Conservation (phyloP, 2,113 vertebrate genomes). For the Leuciscus idus region DNA sequence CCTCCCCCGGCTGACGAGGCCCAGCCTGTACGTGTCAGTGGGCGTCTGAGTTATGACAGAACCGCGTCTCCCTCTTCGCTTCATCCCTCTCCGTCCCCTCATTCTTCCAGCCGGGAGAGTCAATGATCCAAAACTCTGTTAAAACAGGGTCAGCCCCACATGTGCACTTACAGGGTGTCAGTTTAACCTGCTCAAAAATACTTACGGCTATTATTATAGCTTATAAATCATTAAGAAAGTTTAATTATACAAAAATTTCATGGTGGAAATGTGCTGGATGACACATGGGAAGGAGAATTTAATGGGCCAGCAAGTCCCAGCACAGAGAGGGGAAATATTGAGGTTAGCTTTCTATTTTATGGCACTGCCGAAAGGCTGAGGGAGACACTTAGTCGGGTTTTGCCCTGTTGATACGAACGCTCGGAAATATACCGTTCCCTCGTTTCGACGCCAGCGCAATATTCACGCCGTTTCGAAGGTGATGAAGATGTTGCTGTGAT, state of each 20-base stretch:
- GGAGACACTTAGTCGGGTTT: slow-evolving; percentile 52
- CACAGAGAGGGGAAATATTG: slow-evolving; percentile 81
- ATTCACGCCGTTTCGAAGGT: not conserved
- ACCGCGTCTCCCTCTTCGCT: slow-evolving; percentile 64
- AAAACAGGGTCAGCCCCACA: slow-evolving; percentile 80
- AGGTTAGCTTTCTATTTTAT: slow-evolving; percentile 83
- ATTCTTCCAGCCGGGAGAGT: slow-evolving; percentile 70
- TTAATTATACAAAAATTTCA: slow-evolving; percentile 83
- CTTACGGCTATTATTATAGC: slow-evolving; percentile 83
- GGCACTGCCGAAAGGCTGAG: slow-evolving; percentile 69
- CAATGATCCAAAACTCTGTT: slow-evolving; percentile 81
- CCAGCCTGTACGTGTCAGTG: slow-evolving; percentile 52
- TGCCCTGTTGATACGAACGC: slow-evolving; percentile 27
- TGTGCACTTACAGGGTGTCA: slow-evolving; percentile 79
- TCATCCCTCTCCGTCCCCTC: slow-evolving; percentile 54
- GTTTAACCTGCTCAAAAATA: slow-evolving; percentile 83
- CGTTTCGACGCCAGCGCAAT: not conserved
- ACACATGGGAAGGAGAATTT: slow-evolving; percentile 83
- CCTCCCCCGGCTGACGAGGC: slow-evolving; percentile 43
- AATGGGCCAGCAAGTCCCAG: slow-evolving; percentile 85
- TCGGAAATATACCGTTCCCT: slow-evolving; percentile 47
- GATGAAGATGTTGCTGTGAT: slow-evolving; percentile 63
- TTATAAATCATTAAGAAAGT: slow-evolving; percentile 87
- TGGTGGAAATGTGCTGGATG: slow-evolving; percentile 80
- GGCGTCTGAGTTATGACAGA: slow-evolving; percentile 70